phyloP scores from a whole-genome alignment of 2,888 invertebrate species.

The Acleris sparsana region DNA sequence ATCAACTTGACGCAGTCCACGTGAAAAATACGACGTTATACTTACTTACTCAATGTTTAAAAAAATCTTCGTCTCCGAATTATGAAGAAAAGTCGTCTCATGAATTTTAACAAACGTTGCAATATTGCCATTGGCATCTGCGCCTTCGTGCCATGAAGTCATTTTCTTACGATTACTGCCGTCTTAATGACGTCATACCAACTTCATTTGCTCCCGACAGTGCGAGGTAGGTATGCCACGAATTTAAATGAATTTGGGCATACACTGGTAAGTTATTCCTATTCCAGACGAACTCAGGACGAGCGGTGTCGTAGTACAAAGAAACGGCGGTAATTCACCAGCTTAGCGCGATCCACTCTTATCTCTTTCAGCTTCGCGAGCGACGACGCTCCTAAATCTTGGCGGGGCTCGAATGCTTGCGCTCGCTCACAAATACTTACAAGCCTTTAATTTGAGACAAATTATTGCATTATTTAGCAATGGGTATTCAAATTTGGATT shows the following conservation, averaged over 20 bases:
- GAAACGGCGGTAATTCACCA: constrained; percentile 66
- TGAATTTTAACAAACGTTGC: constrained; percentile 63
- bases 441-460: constrained; percentile 69
- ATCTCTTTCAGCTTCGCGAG: constrained; percentile 67
- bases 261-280: constrained; percentile 56
- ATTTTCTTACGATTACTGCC: constrained; percentile 72
- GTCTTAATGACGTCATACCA: constrained; percentile 71
- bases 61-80: constrained; percentile 7
- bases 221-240: constrained; percentile 61
- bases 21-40: constrained; percentile 46
- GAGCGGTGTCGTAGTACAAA: constrained; percentile 55
- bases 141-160: constrained; percentile 60
- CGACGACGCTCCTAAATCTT: constrained; percentile 70
- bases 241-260: constrained; percentile 69
- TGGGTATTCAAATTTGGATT: constrained; percentile 47
- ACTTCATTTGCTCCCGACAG: constrained; percentile 56
- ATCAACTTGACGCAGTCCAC: constrained; percentile 49
- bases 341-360: constrained; percentile 68
- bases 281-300: constrained; percentile 49
- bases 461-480: constrained; percentile 66
- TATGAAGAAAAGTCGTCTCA: constrained; percentile 34
- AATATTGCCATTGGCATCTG: constrained; percentile 56
- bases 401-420: constrained; percentile 58
- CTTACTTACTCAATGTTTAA: constrained; percentile 41
- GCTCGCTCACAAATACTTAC: constrained; percentile 62